Evolutionary conservation across 1,140 invertebrate genomes (phyloP).

Genomic region (Frieseomelitta varia): DNA sequence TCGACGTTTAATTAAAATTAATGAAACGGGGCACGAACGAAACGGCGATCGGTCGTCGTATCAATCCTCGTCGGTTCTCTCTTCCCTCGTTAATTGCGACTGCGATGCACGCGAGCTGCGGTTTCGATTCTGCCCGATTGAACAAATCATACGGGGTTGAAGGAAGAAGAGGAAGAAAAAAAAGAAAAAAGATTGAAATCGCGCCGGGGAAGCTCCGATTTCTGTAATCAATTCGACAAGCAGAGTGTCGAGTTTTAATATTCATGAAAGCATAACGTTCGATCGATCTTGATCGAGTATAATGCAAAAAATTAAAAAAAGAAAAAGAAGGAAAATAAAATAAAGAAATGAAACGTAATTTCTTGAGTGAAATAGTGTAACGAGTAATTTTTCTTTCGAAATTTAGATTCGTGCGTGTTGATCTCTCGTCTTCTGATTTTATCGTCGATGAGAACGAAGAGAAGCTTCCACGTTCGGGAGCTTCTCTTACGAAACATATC

Average conservation of each 20-base stretch:
- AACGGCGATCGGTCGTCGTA: neutral
- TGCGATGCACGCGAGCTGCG: neutral
- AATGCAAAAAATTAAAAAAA: neutral
- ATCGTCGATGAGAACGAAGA: constrained; percentile 34
- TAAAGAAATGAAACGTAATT: accelerated
- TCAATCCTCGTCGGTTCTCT: constrained; percentile 10
- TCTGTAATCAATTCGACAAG: neutral
- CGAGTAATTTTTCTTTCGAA: neutral
- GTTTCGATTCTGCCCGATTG: neutral
- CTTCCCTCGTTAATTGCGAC: neutral
- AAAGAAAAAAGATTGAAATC: neutral
- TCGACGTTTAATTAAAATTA: constrained; percentile 41
- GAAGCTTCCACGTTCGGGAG: too few relatives aligned
- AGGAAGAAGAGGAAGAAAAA: neutral
- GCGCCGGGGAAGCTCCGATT: neutral
- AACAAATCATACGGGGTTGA: neutral
- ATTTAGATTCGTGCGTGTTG: neutral
- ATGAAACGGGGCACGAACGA: constrained; percentile 24
- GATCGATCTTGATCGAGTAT: neutral
- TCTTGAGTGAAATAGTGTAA: neutral
- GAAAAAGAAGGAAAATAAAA: neutral
- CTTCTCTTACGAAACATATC: constrained; percentile 18
- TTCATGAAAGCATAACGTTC: neutral
- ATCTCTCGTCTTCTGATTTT: neutral
- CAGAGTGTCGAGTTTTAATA: neutral